These are phyloP conservation scores for Cartodere bifasciata DNA, from an alignment of 2,888 invertebrate species.

Conservation along the genomic window DNA sequence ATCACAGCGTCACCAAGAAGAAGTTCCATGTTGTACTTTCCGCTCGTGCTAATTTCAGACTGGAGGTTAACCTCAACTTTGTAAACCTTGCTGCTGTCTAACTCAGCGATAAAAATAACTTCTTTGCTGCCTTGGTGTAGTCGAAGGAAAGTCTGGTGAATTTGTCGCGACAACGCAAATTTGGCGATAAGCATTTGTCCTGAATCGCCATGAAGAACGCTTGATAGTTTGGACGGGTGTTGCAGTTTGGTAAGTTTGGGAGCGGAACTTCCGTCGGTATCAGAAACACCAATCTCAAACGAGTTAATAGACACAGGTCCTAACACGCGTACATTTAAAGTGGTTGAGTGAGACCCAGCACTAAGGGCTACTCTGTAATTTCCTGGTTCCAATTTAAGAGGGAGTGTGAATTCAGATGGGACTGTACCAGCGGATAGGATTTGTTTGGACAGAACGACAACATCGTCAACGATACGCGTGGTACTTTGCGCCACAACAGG, in stretches of 20 bases:
- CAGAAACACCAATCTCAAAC: conserved; percentile 78
- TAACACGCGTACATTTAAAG: conserved; percentile 49
- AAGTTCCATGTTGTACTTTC: conserved; percentile 67
- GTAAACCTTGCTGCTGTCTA: conserved; percentile 61
- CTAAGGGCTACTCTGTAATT: conserved; percentile 71
- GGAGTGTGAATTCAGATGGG: conserved; percentile 60
- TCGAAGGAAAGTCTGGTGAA: conserved; percentile 81
- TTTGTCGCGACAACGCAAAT: conserved; percentile 60
- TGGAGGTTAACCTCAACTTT: conserved; percentile 79
- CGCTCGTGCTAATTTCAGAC: conserved; percentile 67
- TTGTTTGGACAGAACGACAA: conserved; percentile 58
- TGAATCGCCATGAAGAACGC: conserved; percentile 69
- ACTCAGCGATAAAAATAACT: conserved; percentile 88
- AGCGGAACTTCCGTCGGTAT: conserved; percentile 79
- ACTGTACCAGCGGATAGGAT: conserved; percentile 41
- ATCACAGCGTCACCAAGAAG: conserved; percentile 86
- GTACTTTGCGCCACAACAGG: conserved; percentile 63
- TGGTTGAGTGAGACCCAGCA: conserved; percentile 46
- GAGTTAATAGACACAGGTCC: conserved; percentile 64
- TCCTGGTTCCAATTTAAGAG: conserved; percentile 73
- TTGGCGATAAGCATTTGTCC: conserved; percentile 74
- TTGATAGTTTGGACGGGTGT: conserved; percentile 58
- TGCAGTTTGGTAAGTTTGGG: conserved; percentile 62
- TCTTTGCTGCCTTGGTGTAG: conserved; percentile 62
- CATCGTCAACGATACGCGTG: conserved; percentile 58